Evolutionary conservation across 2,797 vertebrate species (phyloP), one percentile per base, ranked within the genome.

Genomic region (Percopsis omiscomaycus): DNA sequence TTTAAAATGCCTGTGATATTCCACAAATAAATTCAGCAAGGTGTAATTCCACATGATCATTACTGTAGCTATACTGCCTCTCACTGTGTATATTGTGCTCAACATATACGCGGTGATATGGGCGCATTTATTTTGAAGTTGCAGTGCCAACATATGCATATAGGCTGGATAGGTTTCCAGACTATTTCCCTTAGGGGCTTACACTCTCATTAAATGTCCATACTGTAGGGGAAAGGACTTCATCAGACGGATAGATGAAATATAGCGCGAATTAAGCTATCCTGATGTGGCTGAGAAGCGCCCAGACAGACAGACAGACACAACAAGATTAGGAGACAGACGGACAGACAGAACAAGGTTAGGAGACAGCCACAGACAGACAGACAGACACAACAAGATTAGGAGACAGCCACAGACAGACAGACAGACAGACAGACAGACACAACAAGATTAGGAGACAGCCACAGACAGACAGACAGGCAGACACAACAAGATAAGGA

Each of bases 291-390:
- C 54, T 37, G 50, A 55, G 52, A 61, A 53, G 67, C 47, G 64
- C 44, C 55, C n/a, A 58, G 62, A 69, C 0, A 48, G 47, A 46
- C 37, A 52, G 51, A 29, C 42, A 5, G 54, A 49, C 27, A 14
- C 14, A 28, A 42, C 48, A 12, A n/a, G 3, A 2, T 5, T 29
- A 9, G 3, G 4, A 37, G 4, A 37, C 32, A 37, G 32, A 3
- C 11, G 5, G 46, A 48, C 46, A 48, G 13, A 1, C 14, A n/a
- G 10, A 13, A 28, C 45, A 14, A 37, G 5, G 3, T 8, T 4
- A 12, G 44, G 44, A 15, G 45, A 49, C 44, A 4, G 32, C 22
- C n/a, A 13, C 55, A 53, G 47, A 1, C 52, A 49, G 29, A 11
- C 27, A 46, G 56, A 59, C 32, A 37, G 32, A 37, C 32, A 37